phyloP scores from a whole-genome alignment of 2,113 vertebrate species.

The Hystrix brachyura region DNA sequence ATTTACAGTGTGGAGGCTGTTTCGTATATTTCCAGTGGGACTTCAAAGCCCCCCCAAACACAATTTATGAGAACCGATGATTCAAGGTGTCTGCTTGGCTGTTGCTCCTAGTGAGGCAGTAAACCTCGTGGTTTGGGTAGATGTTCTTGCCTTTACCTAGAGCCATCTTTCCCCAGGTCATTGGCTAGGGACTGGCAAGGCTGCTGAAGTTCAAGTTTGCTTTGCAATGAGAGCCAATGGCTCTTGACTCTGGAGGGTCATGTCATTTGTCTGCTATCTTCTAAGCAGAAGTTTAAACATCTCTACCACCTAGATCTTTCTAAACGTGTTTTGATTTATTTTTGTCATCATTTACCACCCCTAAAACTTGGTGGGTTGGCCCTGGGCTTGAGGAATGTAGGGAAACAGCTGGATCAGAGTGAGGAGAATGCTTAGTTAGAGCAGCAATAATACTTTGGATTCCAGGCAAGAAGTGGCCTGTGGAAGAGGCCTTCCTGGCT shows the following conservation, averaged over 20 bases:
- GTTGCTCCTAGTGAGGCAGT: slow-evolving; percentile 54
- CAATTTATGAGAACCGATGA: slow-evolving; percentile 81
- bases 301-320: background rate
- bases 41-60: slow-evolving; percentile 78
- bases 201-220: background rate
- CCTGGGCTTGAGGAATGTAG: background rate
- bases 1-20: slow-evolving; percentile 85
- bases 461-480: background rate
- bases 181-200: rapidly evolving
- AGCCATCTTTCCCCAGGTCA: background rate
- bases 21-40: slow-evolving; percentile 88
- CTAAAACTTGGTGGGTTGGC: background rate
- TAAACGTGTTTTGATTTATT: background rate
- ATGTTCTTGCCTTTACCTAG: background rate
- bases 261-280: rapidly evolving
- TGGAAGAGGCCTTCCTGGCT: rapidly evolving
- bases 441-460: rapidly evolving
- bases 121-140: slow-evolving; percentile 55
- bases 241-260: background rate
- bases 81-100: slow-evolving; percentile 69
- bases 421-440: background rate
- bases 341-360: background rate
- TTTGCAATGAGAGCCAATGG: background rate
- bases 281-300: rapidly evolving
- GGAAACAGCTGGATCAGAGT: background rate